phyloP scores from a whole-genome alignment of 2,113 vertebrate genomes.

The Paraplagusia blochii region DNA sequence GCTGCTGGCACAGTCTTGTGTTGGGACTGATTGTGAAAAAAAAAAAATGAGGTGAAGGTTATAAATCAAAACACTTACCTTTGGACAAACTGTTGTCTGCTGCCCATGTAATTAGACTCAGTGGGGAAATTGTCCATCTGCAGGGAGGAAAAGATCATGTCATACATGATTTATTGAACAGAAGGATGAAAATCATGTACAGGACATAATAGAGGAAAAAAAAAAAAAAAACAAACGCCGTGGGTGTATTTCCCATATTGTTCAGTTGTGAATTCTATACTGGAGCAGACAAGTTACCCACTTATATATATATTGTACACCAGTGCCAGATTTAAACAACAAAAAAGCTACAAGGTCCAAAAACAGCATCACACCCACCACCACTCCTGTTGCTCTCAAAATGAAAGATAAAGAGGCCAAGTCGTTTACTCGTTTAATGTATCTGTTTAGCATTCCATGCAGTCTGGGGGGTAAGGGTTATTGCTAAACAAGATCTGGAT shows the following conservation, averaged over 20 bases:
- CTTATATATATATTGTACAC: slow-evolving; percentile 65
- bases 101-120: slow-evolving; percentile 99
- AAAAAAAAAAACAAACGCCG: slow-evolving; percentile 10
- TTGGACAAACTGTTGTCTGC: slow-evolving; percentile 99
- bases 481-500: no score
- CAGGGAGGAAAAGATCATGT: slow-evolving; percentile 83
- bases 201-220: slow-evolving; percentile 19
- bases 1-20: slow-evolving; percentile 12
- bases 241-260: slow-evolving; percentile 14
- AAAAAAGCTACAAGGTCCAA: no score
- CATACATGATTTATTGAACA: slow-evolving; percentile 91
- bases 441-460: no score
- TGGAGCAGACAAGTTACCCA: slow-evolving; percentile 82
- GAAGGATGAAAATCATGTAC: slow-evolving; percentile 42
- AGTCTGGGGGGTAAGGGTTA: no score
- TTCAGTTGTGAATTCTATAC: slow-evolving; percentile 83
- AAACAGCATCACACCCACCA: no score
- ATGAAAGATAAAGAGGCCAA: no score
- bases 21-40: slow-evolving; percentile 9
- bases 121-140: slow-evolving; percentile 99
- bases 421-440: no score
- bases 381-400: no score
- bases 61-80: slow-evolving; percentile 87
- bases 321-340: no score
- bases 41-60: slow-evolving; percentile 35